phyloP scores from a whole-genome alignment of 2,113 vertebrate genomes.

The Phylloscopus whistleri region DNA sequence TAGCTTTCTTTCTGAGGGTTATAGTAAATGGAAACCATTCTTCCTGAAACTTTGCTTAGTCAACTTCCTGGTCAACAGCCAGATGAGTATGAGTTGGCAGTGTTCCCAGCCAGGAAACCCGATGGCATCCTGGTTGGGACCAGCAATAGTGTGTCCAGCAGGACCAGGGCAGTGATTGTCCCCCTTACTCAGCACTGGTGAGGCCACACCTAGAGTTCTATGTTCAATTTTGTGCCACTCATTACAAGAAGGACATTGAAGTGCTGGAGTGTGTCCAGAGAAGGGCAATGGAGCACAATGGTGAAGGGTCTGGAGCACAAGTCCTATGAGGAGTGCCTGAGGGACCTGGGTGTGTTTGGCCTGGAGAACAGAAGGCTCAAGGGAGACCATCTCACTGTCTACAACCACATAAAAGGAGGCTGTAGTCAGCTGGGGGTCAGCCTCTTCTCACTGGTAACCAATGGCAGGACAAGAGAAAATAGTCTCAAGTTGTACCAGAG shows the following conservation, averaged over 20 bases:
- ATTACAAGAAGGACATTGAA: neutral
- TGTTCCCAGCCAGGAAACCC: neutral
- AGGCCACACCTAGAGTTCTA: neutral
- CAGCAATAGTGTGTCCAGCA: neutral
- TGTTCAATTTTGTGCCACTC: neutral
- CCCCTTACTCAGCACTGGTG: neutral
- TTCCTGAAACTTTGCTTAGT: neutral
- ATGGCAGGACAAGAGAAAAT: neutral
- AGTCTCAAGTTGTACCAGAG: neutral
- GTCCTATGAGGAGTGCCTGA: neutral
- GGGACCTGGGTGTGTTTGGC: neutral
- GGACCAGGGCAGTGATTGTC: neutral
- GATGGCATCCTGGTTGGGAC: neutral
- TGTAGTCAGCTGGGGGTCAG: neutral
- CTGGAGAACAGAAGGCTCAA: neutral
- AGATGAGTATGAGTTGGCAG: neutral
- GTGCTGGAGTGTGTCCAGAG: neutral
- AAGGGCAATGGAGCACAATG: neutral
- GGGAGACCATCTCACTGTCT: neutral
- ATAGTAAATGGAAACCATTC: neutral
- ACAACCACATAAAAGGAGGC: neutral
- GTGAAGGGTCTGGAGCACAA: neutral
- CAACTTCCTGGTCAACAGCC: neutral
- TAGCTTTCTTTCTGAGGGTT: neutral
- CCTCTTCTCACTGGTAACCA: neutral